Percentiles rank a stretch among this genome's conserved stretches.
Evolutionary conservation across 1,140 invertebrate species (phyloP).

Genomic region (Elysia chlorotica): DNA sequence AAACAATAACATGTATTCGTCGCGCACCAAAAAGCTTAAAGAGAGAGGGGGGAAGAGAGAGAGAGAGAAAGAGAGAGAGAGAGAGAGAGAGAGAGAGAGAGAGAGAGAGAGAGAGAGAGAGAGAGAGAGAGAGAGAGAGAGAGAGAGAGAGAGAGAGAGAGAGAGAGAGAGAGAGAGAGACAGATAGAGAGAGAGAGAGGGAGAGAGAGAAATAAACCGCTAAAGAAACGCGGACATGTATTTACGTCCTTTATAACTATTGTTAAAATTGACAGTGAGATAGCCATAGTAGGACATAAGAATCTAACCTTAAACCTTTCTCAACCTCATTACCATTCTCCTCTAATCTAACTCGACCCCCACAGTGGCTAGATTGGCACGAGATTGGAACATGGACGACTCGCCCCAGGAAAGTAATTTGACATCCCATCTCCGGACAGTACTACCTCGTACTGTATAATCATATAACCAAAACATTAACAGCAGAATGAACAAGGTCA

Average conservation of each 20-base stretch:
- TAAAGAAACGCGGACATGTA: not conserved
- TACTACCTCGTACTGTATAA: too few species aligned
- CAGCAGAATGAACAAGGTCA: too few species aligned
- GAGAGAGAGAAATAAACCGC: not conserved
- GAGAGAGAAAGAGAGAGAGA: constrained; percentile 61
- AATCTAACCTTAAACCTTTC: too few species aligned
- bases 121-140: not conserved
- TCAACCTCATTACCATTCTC: not conserved
- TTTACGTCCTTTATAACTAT: not conserved
- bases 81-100: not conserved
- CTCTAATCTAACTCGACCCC: not conserved
- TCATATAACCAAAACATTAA: too few species aligned
- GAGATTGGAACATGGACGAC: not conserved
- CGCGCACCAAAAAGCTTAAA: too few species aligned
- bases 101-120: not conserved
- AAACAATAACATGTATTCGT: too few species aligned
- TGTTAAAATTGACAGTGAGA: too few species aligned
- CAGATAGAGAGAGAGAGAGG: constrained; percentile 2
- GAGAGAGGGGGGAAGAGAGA: constrained; percentile 58
- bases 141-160: not conserved
- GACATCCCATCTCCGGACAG: too few species aligned
- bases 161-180: not conserved
- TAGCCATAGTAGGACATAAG: too few species aligned
- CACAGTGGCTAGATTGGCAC: not conserved
- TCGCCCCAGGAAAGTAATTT: too few species aligned